These are phyloP conservation scores for Oligia fasciuncula DNA, from an alignment of 2,888 invertebrate genomes.

Conservation along the genomic window DNA sequence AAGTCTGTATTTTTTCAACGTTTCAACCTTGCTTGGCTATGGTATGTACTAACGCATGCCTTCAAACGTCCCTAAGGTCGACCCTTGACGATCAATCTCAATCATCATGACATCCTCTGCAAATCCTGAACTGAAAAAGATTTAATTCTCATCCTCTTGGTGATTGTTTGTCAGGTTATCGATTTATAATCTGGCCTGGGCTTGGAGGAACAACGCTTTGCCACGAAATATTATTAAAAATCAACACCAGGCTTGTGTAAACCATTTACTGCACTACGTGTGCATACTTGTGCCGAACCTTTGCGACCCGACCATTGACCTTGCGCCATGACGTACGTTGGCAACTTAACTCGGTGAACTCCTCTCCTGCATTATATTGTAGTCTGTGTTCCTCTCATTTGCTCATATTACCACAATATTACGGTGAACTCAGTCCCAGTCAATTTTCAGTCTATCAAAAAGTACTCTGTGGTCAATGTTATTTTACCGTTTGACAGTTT, in stretches of 20 bases:
- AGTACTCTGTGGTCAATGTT: constrained; percentile 12
- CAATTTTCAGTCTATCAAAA: neutral
- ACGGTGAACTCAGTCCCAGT: neutral
- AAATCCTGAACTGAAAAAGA: too few species aligned
- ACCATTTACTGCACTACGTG: neutral
- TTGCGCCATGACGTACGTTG: neutral
- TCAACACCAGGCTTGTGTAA: neutral
- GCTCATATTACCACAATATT: too few species aligned
- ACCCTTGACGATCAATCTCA: too few species aligned
- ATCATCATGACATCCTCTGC: too few species aligned
- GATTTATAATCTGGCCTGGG: neutral
- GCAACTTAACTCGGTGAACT: neutral
- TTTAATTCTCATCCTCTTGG: neutral
- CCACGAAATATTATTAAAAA: neutral
- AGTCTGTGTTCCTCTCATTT: too few species aligned
- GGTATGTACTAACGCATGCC: neutral
- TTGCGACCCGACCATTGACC: neutral
- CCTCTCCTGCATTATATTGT: too few species aligned
- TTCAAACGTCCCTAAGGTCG: too few species aligned
- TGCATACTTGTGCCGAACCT: neutral
- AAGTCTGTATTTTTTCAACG: neutral
- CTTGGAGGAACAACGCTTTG: neutral
- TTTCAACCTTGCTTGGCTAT: neutral
- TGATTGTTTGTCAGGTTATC: neutral
- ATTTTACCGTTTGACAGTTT: constrained; percentile 59